phyloP scores from a whole-genome alignment of 1,140 invertebrate species.

The Macrobrachium nipponense region DNA sequence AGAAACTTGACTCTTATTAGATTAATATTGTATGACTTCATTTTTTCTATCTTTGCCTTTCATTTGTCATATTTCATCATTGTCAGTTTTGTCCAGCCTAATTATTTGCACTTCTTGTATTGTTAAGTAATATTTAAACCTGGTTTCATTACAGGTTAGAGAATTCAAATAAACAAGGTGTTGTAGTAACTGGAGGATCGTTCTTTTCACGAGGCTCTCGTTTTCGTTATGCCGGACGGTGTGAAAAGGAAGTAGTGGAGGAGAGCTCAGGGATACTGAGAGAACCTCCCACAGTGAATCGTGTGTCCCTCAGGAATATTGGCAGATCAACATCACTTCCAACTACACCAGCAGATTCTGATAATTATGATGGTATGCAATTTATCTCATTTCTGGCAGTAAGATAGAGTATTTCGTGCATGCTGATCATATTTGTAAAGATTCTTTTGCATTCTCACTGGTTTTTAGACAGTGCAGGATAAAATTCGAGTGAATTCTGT shows the following conservation, averaged over 20 bases:
- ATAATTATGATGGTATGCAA: slow-evolving; percentile 51
- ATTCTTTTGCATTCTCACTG: not conserved
- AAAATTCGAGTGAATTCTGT: no score
- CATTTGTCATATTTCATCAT: no score
- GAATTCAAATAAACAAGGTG: slow-evolving; percentile 85
- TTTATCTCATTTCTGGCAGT: not conserved
- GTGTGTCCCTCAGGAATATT: slow-evolving; percentile 58
- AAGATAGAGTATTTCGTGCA: not conserved
- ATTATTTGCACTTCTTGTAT: not conserved
- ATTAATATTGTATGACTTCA: no score
- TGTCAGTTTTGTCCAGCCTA: no score
- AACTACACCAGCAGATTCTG: slow-evolving; percentile 59
- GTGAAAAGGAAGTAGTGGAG: slow-evolving; percentile 87
- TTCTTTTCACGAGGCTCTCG: slow-evolving; percentile 95
- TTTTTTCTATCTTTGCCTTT: no score
- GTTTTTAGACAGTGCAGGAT: no score
- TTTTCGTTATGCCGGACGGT: slow-evolving; percentile 90
- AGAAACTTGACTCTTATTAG: no score
- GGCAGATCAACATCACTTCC: slow-evolving; percentile 58
- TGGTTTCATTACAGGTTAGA: slow-evolving; percentile 75
- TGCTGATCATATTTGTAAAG: not conserved
- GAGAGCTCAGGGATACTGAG: slow-evolving; percentile 69
- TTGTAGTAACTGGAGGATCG: slow-evolving; percentile 90
- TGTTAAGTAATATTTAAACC: not conserved
- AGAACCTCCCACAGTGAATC: slow-evolving; percentile 64